phyloP scores from a whole-genome alignment of 1,140 invertebrate species.

The Pararge aegeria region DNA sequence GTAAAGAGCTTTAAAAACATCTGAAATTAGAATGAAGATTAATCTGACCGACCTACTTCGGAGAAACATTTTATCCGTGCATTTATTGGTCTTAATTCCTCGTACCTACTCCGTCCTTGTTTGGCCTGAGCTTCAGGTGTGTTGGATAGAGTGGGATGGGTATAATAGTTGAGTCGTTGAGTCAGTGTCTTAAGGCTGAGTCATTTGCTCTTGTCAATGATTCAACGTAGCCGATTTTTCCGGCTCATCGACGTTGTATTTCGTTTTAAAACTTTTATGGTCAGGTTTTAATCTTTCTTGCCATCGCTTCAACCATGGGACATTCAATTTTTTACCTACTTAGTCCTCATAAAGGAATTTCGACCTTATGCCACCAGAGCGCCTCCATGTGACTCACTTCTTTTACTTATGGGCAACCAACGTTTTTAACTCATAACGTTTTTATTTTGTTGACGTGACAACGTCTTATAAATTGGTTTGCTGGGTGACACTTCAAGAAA shows the following conservation, averaged over 20 bases:
- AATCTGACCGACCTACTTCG: constrained; percentile 22
- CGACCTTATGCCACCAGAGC: too few species aligned
- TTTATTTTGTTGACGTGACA: too few species aligned
- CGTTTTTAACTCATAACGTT: too few species aligned
- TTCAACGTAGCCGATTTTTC: constrained; percentile 12
- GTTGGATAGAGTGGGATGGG: constrained; percentile 10
- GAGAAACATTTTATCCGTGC: constrained; percentile 19
- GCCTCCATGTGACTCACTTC: too few species aligned
- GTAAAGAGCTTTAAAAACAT: constrained; percentile 13
- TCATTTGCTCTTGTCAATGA: constrained; percentile 18
- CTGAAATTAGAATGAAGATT: constrained; percentile 19
- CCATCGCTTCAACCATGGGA: too few species aligned
- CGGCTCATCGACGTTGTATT: not conserved
- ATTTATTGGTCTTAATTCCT: constrained; percentile 9
- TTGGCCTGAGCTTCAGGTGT: constrained; percentile 3
- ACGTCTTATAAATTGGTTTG: too few species aligned
- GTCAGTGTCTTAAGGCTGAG: constrained; percentile 19
- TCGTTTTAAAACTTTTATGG: not conserved
- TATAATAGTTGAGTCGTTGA: constrained; percentile 21
- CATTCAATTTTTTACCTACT: too few species aligned
- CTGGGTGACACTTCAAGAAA: too few species aligned
- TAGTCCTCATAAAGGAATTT: too few species aligned
- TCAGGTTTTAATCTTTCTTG: too few species aligned
- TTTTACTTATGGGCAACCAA: too few species aligned
- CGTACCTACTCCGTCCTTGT: constrained; percentile 12